Evolutionary conservation across 2,797 vertebrate species (phyloP).

Genomic region (Oreortyx pictus): DNA sequence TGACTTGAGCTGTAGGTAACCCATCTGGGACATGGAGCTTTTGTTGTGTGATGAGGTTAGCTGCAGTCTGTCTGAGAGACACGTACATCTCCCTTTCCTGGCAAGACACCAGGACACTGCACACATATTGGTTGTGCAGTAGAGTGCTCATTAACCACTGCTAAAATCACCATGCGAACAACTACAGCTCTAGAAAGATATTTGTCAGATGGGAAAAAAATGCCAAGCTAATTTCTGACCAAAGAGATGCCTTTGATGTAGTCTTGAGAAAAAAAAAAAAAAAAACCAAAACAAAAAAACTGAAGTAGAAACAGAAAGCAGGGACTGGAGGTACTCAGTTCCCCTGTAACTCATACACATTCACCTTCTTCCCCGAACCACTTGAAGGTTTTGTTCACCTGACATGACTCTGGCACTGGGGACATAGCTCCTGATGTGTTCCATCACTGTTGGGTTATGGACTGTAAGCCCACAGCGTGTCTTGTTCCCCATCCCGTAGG

Average conservation of each 20-base stretch:
- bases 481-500: too few species aligned
- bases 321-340: not conserved
- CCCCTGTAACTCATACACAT: not conserved
- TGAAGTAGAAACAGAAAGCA: not conserved
- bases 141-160: not conserved
- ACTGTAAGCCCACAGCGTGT: not conserved
- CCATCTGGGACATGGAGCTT: fast-evolving
- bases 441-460: not conserved
- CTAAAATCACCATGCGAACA: not conserved
- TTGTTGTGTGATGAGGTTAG: not conserved
- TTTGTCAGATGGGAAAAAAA: not conserved
- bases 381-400: not conserved
- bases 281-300: not conserved
- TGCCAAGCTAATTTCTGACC: not conserved
- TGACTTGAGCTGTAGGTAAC: not conserved
- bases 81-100: not conserved
- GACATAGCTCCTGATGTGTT: not conserved
- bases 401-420: fast-evolving
- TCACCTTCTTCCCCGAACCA: not conserved
- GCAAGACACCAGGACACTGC: not conserved
- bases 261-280: not conserved
- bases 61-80: not conserved
- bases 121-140: not conserved
- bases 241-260: not conserved
- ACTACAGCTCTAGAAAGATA: not conserved